phyloP scores from a whole-genome alignment of 2,113 vertebrate species.

The Potamarius usumacintae region DNA sequence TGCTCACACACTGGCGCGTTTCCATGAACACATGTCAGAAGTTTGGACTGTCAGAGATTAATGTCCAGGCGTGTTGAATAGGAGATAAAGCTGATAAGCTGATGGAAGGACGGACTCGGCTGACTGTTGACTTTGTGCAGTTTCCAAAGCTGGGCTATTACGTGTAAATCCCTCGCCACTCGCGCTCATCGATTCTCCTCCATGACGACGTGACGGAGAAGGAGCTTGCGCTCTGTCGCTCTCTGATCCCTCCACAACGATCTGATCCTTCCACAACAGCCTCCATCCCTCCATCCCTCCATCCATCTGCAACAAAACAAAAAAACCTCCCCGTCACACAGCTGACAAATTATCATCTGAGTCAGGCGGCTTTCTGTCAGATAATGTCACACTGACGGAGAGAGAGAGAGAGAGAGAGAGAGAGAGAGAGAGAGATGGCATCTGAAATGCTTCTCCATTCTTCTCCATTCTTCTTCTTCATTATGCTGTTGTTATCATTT shows the following conservation, averaged over 20 bases:
- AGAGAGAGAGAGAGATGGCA: background rate
- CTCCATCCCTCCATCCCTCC: constrained; percentile 47
- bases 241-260: constrained; percentile 27
- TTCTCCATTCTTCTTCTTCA: background rate
- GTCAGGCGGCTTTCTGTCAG: constrained; percentile 58
- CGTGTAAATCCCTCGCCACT: constrained; percentile 51
- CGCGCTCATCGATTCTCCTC: constrained; percentile 46
- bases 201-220: constrained; percentile 42
- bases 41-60: constrained; percentile 50
- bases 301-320: constrained; percentile 54
- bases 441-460: background rate
- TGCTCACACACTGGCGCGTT: background rate
- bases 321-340: constrained; percentile 46
- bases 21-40: constrained; percentile 33
- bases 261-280: constrained; percentile 47
- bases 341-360: constrained; percentile 53
- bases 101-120: constrained; percentile 40
- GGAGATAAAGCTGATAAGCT: constrained; percentile 54
- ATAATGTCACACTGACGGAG: constrained; percentile 49
- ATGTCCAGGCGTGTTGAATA: constrained; percentile 41
- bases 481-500: no score
- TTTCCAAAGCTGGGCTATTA: constrained; percentile 55
- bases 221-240: constrained; percentile 26
- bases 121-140: constrained; percentile 44
- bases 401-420: constrained; percentile 20